Conservation (phyloP, 2,113 vertebrate genomes). For the Neodontobutis hainanensis region DNA sequence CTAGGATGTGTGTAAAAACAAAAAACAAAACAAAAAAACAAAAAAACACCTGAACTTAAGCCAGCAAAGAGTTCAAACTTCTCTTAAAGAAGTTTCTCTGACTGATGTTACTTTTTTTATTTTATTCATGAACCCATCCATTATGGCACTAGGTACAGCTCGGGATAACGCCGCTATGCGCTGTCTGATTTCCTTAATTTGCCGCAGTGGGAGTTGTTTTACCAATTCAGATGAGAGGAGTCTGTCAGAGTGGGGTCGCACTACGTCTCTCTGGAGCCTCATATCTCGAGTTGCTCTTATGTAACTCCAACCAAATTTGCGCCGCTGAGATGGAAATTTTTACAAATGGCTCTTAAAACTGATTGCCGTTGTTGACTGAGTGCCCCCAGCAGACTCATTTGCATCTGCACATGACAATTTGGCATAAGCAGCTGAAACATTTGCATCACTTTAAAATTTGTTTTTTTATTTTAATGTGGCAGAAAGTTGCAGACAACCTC, state of each 20-base stretch:
- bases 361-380: not conserved
- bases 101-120: constrained; percentile 1
- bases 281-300: not conserved
- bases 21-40: too few species aligned
- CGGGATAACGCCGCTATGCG: not conserved
- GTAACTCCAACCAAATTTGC: not conserved
- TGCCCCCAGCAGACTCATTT: not conserved
- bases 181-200: constrained; percentile 2
- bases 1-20: too few species aligned
- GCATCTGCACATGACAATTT: not conserved
- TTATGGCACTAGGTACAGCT: not conserved
- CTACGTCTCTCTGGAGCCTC: not conserved
- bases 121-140: constrained; percentile 9
- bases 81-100: not conserved
- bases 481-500: too few species aligned
- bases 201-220: constrained; percentile 2
- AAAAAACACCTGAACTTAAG: not conserved
- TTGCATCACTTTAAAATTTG: not conserved
- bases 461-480: not conserved
- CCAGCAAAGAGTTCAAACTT: not conserved
- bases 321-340: constrained; percentile 5
- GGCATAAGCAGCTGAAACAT: not conserved
- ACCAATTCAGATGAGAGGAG: constrained; percentile 12
- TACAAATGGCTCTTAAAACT: not conserved
- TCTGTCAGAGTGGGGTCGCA: not conserved